These are phyloP conservation scores for Bos indicus DNA, from an alignment of 2,113 vertebrate genomes.

Conservation along the genomic window DNA sequence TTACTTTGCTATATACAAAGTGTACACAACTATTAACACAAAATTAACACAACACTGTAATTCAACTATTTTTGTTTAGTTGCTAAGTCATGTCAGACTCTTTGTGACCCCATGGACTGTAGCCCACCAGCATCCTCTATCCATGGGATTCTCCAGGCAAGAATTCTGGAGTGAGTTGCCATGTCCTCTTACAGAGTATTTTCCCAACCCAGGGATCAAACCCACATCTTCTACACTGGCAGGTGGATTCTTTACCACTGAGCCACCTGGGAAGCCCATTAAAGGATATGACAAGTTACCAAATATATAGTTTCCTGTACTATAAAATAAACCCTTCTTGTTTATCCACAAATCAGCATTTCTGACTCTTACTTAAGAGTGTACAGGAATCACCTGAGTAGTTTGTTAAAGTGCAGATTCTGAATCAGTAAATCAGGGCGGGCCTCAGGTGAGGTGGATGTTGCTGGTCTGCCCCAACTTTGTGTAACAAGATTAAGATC, in stretches of 20 bases:
- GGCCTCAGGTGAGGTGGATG: background rate
- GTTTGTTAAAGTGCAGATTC: background rate
- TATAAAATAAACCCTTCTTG: background rate
- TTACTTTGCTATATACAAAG: background rate
- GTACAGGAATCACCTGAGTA: background rate
- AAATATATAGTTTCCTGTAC: background rate
- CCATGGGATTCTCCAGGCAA: background rate
- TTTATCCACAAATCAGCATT: background rate
- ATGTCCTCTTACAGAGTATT: background rate
- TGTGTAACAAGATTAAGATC: background rate
- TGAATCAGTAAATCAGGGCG: background rate
- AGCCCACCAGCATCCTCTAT: background rate
- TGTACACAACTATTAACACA: background rate
- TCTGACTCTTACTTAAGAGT: background rate
- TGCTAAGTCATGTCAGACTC: background rate
- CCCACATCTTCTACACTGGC: background rate
- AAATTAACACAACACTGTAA: background rate
- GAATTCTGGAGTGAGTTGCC: background rate
- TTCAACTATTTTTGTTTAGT: background rate
- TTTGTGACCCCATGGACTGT: background rate
- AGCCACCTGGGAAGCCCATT: background rate
- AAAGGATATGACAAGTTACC: background rate
- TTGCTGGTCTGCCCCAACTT: background rate
- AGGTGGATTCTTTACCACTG: background rate
- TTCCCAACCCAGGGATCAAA: background rate